Conservation (phyloP, 2,797 vertebrate genomes). For the Gymnoscopelus braueri region DNA sequence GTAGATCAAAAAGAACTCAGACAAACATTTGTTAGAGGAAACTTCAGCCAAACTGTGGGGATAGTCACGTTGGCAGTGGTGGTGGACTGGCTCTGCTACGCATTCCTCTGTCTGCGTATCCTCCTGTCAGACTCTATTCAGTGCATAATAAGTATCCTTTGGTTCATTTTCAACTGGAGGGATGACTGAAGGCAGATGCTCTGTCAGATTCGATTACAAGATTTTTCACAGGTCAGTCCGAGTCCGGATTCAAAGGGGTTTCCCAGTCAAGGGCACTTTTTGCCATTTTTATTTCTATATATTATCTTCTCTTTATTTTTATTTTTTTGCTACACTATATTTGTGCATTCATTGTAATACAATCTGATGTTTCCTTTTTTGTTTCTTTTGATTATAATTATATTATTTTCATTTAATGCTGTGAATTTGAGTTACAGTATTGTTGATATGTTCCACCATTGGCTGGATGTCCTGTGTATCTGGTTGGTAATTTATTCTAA, state of each 20-base stretch:
- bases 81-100: conserved; percentile 37
- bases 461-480: conserved; percentile 23
- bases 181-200: conserved; percentile 48
- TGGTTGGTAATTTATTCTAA: conserved; percentile 54
- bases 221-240: conserved; percentile 25
- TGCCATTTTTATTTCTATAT: no score
- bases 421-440: conserved; percentile 45
- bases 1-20: conserved; percentile 12
- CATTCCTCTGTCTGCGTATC: conserved; percentile 39
- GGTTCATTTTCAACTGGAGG: conserved; percentile 45
- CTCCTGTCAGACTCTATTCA: conserved; percentile 63
- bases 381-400: conserved; percentile 36
- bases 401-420: conserved; percentile 28
- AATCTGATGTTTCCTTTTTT: no score
- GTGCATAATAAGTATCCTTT: conserved; percentile 54
- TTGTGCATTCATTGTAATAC: no score
- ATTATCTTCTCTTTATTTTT: background rate
- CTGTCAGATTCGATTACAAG: conserved; percentile 57
- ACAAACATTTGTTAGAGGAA: conserved; percentile 20
- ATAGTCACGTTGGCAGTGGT: conserved; percentile 23
- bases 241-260: background rate
- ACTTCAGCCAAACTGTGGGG: conserved; percentile 20
- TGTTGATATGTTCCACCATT: conserved; percentile 16
- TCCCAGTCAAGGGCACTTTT: background rate
- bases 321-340: no score